Percentiles rank a stretch among this genome's conserved stretches.
phyloP scores from a whole-genome alignment of 1,140 invertebrate species.

The Hypothenemus hampei region DNA sequence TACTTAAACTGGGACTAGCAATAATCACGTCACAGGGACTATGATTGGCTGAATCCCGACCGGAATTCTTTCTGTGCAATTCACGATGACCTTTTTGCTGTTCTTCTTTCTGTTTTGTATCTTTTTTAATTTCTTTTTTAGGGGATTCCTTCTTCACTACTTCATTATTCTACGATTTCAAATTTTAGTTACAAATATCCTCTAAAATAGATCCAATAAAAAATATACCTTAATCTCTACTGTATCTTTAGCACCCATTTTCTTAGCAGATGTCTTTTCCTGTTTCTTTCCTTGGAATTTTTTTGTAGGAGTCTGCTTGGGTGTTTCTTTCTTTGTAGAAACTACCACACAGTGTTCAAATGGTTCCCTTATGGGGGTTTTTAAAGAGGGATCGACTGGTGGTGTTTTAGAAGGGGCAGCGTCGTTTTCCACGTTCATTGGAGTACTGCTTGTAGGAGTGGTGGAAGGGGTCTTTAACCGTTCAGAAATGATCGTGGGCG shows the following conservation, averaged over 20 bases:
- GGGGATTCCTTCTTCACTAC: slow-evolving; percentile 40
- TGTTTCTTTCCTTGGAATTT: not conserved
- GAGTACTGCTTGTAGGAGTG: too few species aligned
- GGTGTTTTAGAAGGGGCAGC: not conserved
- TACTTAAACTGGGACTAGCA: slow-evolving; percentile 58
- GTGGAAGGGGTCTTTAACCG: too few species aligned
- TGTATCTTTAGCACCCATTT: too few species aligned
- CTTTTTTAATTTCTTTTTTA: slow-evolving; percentile 36
- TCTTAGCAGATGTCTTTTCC: not conserved
- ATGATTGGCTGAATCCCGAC: slow-evolving; percentile 63
- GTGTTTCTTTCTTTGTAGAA: not conserved
- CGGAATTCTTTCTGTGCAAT: slow-evolving; percentile 49
- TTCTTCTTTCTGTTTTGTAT: slow-evolving; percentile 24
- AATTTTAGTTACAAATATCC: too few species aligned
- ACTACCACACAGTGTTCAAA: slow-evolving; percentile 1
- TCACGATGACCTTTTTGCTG: slow-evolving; percentile 40
- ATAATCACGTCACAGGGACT: slow-evolving; percentile 61
- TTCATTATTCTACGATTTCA: too few species aligned
- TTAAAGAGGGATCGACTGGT: not conserved
- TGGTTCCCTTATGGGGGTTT: not conserved
- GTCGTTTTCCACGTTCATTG: not conserved
- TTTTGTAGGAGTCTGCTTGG: not conserved
- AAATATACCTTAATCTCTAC: too few species aligned
- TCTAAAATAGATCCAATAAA: too few species aligned
- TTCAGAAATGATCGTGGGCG: not conserved